Conservation (phyloP, 2,113 vertebrate species). For the Spea multiplicata region DNA sequence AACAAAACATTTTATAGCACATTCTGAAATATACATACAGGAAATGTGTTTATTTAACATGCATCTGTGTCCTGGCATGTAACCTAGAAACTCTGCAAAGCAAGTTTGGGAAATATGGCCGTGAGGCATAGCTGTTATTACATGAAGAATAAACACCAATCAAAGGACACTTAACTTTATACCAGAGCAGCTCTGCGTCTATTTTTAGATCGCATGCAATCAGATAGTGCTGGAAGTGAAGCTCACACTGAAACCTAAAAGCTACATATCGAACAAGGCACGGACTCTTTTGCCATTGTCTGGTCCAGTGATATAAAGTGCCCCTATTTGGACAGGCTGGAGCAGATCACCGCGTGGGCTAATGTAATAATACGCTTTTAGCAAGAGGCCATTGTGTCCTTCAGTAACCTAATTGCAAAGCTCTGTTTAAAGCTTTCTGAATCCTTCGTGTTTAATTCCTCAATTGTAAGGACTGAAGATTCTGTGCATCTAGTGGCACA, state of each 20-base stretch:
- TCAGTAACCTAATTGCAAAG: neutral
- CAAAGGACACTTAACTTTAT: constrained; percentile 1
- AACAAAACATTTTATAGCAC: neutral
- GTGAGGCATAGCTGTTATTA: neutral
- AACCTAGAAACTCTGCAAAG: neutral
- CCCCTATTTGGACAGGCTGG: neutral
- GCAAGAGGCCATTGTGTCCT: neutral
- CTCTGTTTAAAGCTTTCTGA: neutral
- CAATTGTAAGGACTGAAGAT: neutral
- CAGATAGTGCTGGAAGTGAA: neutral
- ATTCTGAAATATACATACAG: neutral
- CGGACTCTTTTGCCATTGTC: neutral
- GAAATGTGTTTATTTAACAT: constrained; percentile 10
- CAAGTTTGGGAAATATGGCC: constrained; percentile 9
- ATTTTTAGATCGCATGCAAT: constrained; percentile 7
- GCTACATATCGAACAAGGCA: neutral
- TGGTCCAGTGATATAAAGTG: neutral
- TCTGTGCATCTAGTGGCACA: neutral
- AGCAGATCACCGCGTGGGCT: neutral
- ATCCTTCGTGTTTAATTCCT: too few relatives aligned
- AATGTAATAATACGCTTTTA: too few relatives aligned
- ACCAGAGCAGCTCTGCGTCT: neutral
- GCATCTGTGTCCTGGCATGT: neutral
- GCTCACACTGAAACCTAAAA: neutral
- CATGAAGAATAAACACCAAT: constrained; percentile 20